Evolutionary conservation across 2,797 vertebrate genomes (phyloP).

Genomic region (Luscinia megarhynchos): DNA sequence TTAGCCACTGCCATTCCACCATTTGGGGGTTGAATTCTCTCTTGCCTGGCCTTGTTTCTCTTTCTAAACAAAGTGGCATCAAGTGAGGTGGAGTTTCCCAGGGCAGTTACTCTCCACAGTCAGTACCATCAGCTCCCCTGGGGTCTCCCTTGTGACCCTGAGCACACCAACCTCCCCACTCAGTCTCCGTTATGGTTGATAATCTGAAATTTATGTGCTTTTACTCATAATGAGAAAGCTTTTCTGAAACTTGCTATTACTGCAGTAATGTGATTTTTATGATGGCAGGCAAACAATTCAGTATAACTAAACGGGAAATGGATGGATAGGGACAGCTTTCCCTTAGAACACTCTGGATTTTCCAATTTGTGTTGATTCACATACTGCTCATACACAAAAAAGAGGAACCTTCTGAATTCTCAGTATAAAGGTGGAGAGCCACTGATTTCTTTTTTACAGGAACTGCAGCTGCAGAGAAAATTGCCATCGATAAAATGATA

Average conservation of each 20-base stretch:
- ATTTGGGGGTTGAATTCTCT: neutral
- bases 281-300: neutral
- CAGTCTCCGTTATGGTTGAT: neutral
- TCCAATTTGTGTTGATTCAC: neutral
- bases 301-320: neutral
- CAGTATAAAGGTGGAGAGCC: neutral
- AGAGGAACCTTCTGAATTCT: neutral
- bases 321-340: neutral
- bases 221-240: conserved; percentile 11
- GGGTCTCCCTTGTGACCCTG: neutral
- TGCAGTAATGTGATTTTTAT: neutral
- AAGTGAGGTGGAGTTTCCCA: neutral
- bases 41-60: neutral
- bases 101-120: neutral
- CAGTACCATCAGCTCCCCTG: neutral
- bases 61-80: neutral
- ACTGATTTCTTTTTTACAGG: neutral
- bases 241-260: neutral
- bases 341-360: neutral
- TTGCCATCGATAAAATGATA: conserved; percentile 59
- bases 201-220: neutral
- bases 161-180: neutral
- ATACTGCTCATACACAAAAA: neutral
- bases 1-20: neutral
- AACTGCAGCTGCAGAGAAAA: conserved; percentile 48